These are phyloP conservation scores for Oryzias javanicus DNA, from an alignment of 2,113 vertebrate genomes.

Conservation along the genomic window DNA sequence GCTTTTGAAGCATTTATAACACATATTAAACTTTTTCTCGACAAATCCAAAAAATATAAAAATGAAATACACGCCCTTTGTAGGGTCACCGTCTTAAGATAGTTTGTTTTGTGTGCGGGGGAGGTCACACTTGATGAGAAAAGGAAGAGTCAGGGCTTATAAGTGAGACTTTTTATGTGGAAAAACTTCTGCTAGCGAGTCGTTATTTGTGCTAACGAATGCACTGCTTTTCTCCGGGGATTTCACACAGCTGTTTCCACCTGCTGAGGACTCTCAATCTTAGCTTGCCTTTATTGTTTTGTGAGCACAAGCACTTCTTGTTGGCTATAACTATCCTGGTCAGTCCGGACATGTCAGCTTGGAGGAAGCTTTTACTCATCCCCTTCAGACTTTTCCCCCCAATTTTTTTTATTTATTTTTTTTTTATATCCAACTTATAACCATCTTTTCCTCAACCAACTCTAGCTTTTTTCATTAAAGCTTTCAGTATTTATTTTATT, in stretches of 20 bases:
- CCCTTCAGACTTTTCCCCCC: slow-evolving; percentile 8
- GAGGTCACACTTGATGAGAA: not conserved
- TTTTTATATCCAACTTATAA: slow-evolving; percentile 15
- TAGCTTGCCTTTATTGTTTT: slow-evolving; percentile 54
- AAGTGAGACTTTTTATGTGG: slow-evolving; percentile 22
- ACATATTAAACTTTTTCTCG: no score
- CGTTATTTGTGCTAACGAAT: slow-evolving; percentile 44
- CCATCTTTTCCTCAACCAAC: slow-evolving; percentile 4
- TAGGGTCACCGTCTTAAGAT: slow-evolving; percentile 7
- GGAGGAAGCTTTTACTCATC: slow-evolving; percentile 13
- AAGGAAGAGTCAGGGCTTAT: slow-evolving; percentile 6
- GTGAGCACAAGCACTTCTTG: slow-evolving; percentile 54
- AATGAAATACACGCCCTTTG: no score
- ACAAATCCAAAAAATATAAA: no score
- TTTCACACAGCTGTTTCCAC: slow-evolving; percentile 65
- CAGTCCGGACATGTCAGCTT: slow-evolving; percentile 51
- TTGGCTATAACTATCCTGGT: slow-evolving; percentile 71
- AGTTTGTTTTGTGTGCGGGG: slow-evolving; percentile 12
- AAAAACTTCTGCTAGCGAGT: slow-evolving; percentile 53
- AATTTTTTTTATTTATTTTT: slow-evolving; percentile 22
- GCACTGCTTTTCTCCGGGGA: slow-evolving; percentile 36
- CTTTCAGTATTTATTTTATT: slow-evolving; percentile 9
- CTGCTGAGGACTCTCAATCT: slow-evolving; percentile 57
- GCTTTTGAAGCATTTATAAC: no score
- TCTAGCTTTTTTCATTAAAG: slow-evolving; percentile 13